phyloP scores from a whole-genome alignment of 2,888 invertebrate genomes.

The Plebejus melissa region DNA sequence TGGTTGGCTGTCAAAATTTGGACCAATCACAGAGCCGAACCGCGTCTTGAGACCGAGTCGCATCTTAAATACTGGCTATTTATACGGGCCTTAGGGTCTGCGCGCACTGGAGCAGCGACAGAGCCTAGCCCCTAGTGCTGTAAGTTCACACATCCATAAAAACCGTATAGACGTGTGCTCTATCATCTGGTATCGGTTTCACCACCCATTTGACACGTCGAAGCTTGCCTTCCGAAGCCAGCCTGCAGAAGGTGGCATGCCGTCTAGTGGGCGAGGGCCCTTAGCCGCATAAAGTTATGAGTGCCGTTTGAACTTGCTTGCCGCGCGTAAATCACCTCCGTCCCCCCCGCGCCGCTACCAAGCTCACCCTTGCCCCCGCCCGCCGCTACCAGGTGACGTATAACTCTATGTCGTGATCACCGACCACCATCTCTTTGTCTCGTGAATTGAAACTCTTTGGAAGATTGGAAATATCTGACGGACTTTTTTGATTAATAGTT shows the following conservation, averaged over 20 bases:
- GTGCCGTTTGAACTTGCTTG: slow-evolving; percentile 48
- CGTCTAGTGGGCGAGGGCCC: slow-evolving; percentile 40
- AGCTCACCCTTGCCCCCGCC: neutral
- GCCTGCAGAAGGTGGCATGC: neutral
- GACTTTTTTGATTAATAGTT: neutral
- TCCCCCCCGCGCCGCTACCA: neutral
- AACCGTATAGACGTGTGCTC: neutral
- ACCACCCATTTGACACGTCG: neutral
- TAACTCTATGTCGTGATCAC: neutral
- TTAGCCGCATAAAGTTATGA: slow-evolving; percentile 51
- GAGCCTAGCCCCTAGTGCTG: too few species aligned
- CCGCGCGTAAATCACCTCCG: slow-evolving; percentile 28
- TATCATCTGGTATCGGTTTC: neutral
- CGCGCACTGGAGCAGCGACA: too few species aligned
- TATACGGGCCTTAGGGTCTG: too few species aligned
- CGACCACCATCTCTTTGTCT: neutral
- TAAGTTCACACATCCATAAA: too few species aligned
- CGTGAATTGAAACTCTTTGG: neutral
- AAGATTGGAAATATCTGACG: neutral
- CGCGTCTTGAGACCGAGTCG: too few species aligned
- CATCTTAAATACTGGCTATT: too few species aligned
- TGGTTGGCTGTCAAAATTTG: too few species aligned
- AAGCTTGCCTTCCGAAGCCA: neutral
- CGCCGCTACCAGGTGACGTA: neutral
- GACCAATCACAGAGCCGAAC: too few species aligned